Evolutionary conservation across 2,888 invertebrate genomes (phyloP).

Genomic region (Agrochola macilenta): DNA sequence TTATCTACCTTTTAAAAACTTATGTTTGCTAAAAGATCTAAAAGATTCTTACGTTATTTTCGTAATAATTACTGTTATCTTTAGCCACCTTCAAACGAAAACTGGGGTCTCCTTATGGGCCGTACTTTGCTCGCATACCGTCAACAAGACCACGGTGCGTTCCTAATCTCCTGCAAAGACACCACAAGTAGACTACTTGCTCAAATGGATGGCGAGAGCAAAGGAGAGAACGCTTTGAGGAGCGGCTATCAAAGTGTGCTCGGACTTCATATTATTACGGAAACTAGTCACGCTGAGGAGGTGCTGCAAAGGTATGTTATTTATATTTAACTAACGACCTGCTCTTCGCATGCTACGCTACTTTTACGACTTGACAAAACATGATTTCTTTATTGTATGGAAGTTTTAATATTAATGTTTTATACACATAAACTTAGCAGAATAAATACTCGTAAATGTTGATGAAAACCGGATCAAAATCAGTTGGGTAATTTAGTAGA

Average conservation of each 20-base stretch:
- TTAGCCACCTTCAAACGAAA: conserved; percentile 86
- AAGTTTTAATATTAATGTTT: background rate
- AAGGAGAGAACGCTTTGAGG: conserved; percentile 84
- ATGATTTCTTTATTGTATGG: background rate
- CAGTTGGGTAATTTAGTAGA: background rate
- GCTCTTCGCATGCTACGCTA: background rate
- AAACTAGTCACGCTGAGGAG: conserved; percentile 83
- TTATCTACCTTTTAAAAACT: background rate
- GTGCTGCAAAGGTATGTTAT: conserved; percentile 74
- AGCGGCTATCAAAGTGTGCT: conserved; percentile 87
- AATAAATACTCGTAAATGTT: background rate
- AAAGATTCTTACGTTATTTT: background rate
- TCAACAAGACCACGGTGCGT: conserved; percentile 76
- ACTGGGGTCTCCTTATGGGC: conserved; percentile 95
- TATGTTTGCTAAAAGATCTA: background rate
- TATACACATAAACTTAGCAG: background rate
- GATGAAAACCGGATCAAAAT: background rate
- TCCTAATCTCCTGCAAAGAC: conserved; percentile 83
- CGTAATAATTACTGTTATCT: background rate
- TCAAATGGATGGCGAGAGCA: conserved; percentile 84
- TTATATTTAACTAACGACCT: background rate
- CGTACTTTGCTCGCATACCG: conserved; percentile 92
- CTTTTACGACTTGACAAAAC: background rate
- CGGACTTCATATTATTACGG: conserved; percentile 85
- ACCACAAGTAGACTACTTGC: conserved; percentile 78